A percentile compares a stretch with the other conserved stretches of the same genome.
phyloP scores from a whole-genome alignment of 2,888 invertebrate genomes.

The Thelaira solivaga region DNA sequence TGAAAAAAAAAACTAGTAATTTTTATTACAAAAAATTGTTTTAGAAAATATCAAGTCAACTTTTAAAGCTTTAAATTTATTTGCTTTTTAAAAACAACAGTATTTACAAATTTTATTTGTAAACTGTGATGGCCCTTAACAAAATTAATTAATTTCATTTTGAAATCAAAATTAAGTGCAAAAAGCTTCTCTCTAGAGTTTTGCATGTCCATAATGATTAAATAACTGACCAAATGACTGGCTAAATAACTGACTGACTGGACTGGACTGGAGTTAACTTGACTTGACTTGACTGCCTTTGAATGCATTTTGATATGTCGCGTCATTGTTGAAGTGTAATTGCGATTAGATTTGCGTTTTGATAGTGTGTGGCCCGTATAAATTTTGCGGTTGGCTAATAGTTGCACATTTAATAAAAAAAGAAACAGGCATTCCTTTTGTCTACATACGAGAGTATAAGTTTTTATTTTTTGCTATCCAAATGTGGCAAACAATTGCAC shows the following conservation, averaged over 20 bases:
- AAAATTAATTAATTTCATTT: not conserved
- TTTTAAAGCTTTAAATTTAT: no score
- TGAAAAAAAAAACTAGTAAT: no score
- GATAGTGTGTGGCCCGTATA: constrained; percentile 59
- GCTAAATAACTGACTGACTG: not conserved
- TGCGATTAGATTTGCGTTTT: constrained; percentile 68
- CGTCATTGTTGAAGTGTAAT: constrained; percentile 66
- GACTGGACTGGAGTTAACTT: no score
- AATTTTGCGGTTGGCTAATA: constrained; percentile 42
- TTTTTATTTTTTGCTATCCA: constrained; percentile 22
- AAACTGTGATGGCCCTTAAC: not conserved
- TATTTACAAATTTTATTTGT: not conserved
- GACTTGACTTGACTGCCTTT: constrained; percentile 8
- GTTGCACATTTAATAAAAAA: constrained; percentile 29
- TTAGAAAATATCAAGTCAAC: no score
- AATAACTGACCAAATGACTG: constrained; percentile 10
- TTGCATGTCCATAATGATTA: constrained; percentile 51
- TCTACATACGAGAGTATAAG: no score
- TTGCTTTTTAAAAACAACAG: not conserved
- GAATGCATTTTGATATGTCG: constrained; percentile 47
- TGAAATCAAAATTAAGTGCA: constrained; percentile 49
- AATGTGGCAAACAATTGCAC: constrained; percentile 55
- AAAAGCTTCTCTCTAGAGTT: constrained; percentile 51
- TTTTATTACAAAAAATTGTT: no score
- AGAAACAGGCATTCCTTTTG: not conserved